Conservation (phyloP, 1,140 invertebrate species). For the Dysdera silvatica region DNA sequence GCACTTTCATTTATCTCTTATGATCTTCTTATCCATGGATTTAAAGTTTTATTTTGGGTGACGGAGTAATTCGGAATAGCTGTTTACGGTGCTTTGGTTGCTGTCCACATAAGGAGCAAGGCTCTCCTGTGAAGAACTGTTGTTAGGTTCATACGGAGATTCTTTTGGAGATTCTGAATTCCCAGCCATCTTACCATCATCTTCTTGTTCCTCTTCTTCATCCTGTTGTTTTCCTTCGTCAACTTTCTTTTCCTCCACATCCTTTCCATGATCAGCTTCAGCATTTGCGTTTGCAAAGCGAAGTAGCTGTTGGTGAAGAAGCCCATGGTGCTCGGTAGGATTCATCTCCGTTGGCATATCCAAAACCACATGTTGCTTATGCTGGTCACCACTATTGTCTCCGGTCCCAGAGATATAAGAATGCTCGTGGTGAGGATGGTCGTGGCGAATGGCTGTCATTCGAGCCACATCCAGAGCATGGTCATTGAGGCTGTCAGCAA, state of each 20-base stretch:
- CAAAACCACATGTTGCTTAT: neutral
- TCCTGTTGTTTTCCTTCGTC: neutral
- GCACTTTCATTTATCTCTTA: too few relatives aligned
- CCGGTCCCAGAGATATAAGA: neutral
- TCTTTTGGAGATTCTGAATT: neutral
- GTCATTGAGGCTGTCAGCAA: constrained; percentile 21
- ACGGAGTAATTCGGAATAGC: constrained; percentile 29
- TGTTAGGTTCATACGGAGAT: constrained; percentile 29
- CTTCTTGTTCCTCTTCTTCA: too few relatives aligned
- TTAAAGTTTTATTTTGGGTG: constrained; percentile 29
- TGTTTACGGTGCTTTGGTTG: constrained; percentile 34
- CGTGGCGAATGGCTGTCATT: constrained; percentile 10
- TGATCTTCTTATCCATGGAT: too few relatives aligned
- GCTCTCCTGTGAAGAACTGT: constrained; percentile 34
- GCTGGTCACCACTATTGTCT: constrained; percentile 1
- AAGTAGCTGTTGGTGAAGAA: neutral
- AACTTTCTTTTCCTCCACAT: neutral
- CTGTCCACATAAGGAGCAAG: constrained; percentile 27
- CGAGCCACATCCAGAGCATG: constrained; percentile 1
- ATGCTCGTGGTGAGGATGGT: constrained; percentile 13
- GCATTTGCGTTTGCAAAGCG: neutral
- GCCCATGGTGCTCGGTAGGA: neutral
- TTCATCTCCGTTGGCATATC: constrained; percentile 11
- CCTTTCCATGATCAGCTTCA: neutral
- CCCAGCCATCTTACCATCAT: neutral